Evolutionary conservation across 1,140 invertebrate species (phyloP), one percentile per base, ranked within the genome.

Genomic region (Eciton burchellii): DNA sequence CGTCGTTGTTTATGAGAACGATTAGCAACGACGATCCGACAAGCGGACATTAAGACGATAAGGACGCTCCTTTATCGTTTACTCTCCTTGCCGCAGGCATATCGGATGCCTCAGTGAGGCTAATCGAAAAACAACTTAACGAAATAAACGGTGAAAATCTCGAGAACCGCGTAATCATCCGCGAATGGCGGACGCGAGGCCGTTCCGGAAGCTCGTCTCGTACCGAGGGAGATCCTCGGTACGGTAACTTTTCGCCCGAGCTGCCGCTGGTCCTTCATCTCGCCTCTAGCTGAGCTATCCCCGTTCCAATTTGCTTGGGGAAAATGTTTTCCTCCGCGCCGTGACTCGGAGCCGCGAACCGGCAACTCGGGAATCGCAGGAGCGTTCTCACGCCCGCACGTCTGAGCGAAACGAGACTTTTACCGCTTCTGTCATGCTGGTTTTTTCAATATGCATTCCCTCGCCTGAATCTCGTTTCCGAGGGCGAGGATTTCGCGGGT

Each of bases 241-340:
- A 2, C 3, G 35, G 35, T 60, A 54, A 35, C 88, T 88, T 84
- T 88, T 84, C 81, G 83, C 68, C 59, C 19, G 70, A 77, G 63
- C 56, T 79, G 59, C 26, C 84, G 26, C 56, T 29, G 52, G 54
- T 66, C 86, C 81, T 60, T 62, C 74, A 21, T 59, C 79, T 82
- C 79, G 19, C 57, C 73, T 43, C 49, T 62, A 76, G 86, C 65
- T 65, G 45, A 81, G 68, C 84, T 77, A 87, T 88, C 85, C 84
- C 85, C 85, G 85, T 87, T 88, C 85, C 86, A 88, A 88, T 88
- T 87, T 88, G 74, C 70, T 57, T 82, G 85, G n/a, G n/a, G 86
- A 87, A 88, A 87, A 88, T 88, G 85, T 88, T 88, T 83, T 87
- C 77, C 86, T 85, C 84, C 63, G 62, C 70, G 82, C 45, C 70